Conservation (phyloP, 2,888 invertebrate genomes). For the Epirrhoe alternata region DNA sequence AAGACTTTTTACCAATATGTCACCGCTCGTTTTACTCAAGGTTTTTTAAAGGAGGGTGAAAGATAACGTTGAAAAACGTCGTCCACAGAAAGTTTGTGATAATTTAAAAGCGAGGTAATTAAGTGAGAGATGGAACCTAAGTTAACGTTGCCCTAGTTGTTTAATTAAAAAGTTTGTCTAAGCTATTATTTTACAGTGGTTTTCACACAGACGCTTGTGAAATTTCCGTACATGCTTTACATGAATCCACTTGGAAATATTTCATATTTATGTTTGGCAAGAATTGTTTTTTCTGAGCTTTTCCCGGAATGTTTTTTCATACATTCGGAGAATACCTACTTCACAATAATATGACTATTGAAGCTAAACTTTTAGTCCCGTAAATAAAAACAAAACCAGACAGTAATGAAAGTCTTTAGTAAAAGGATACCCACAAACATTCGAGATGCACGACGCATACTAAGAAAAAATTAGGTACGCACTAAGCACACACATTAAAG, state of each 20-base stretch:
- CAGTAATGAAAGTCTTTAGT: neutral
- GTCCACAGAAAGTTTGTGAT: conserved; percentile 46
- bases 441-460: neutral
- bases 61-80: conserved; percentile 55
- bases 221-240: neutral
- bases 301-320: no score
- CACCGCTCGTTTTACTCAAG: conserved; percentile 2
- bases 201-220: neutral
- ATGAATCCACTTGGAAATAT: neutral
- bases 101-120: conserved; percentile 51
- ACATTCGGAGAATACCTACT: no score
- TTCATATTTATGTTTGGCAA: neutral
- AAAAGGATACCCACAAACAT: neutral
- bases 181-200: conserved; percentile 11
- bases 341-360: neutral
- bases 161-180: conserved; percentile 21
- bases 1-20: conserved; percentile 52
- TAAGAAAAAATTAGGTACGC: conserved; percentile 1
- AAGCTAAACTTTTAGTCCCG: neutral
- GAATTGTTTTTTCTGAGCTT: neutral
- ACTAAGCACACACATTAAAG: conserved; percentile 16
- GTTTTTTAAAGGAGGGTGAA: conserved; percentile 28
- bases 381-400: neutral
- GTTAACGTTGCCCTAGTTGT: conserved; percentile 37
- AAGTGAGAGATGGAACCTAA: conserved; percentile 46